A percentile compares a stretch with the other conserved stretches of the same genome.
Evolutionary conservation across 2,888 invertebrate species (phyloP).

Genomic region (Microdon myrmicae): DNA sequence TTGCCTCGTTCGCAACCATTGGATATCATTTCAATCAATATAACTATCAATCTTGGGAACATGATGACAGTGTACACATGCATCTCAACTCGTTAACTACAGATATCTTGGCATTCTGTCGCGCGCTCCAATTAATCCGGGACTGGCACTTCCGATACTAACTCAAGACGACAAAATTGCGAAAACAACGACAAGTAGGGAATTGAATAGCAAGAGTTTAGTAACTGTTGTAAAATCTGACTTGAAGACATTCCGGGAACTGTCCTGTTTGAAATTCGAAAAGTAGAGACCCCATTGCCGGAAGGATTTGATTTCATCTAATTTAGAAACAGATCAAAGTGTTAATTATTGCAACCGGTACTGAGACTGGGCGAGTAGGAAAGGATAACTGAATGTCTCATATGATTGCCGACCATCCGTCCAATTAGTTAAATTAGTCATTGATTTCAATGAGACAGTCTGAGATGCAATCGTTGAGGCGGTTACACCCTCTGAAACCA

Average conservation of each 20-base stretch:
- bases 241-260: too few relatives aligned
- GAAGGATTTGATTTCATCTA: conserved; percentile 55
- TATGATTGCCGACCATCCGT: conserved; percentile 32
- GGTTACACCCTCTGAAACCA: conserved; percentile 10
- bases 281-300: too few relatives aligned
- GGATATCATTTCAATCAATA: not conserved
- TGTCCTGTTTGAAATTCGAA: too few relatives aligned
- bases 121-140: conserved; percentile 17
- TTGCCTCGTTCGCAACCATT: too few relatives aligned
- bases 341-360: conserved; percentile 53
- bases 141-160: conserved; percentile 8
- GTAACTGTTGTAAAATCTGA: too few relatives aligned
- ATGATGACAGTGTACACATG: conserved; percentile 1
- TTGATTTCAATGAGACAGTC: conserved; percentile 53
- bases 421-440: conserved; percentile 54
- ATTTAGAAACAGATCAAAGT: conserved; percentile 53
- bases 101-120: not conserved
- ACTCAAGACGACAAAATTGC: conserved; percentile 42
- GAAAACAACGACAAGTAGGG: too few relatives aligned
- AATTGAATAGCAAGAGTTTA: too few relatives aligned
- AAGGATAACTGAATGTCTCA: conserved; percentile 6
- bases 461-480: conserved; percentile 35
- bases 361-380: not conserved
- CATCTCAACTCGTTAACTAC: not conserved
- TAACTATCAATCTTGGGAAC: not conserved